Base-by-base conservation (phyloP, 2,797 vertebrate species). In the Enteromius afrohamiltoni region DNA sequence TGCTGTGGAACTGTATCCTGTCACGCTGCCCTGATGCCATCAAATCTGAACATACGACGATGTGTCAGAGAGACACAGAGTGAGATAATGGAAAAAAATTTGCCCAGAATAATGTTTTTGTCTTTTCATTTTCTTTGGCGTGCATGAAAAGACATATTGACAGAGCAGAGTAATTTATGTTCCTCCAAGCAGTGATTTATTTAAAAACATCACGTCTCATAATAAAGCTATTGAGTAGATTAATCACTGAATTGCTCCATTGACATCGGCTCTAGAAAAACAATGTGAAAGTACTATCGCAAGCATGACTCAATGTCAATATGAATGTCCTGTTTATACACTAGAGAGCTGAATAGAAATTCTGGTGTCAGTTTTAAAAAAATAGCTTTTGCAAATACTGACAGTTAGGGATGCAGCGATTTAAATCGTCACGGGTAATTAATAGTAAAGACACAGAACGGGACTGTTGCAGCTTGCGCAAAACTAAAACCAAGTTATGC, bases 1-100 rank as follows among this genome's bases (percentile, higher is more conserved):
- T 73, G 60, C 11, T 58, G 53, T 49, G 75, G 26, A 84, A 70
- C 76, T 64, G 64, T 58, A 58, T 78, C 62, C 71, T 83, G 80
- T 80, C 34, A 77, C 10, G 26, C 58, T 45, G 53, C 42, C 77
- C 55, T 47, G 17, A 58, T 78, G 82, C 42, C 42, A 31, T 62
- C 51, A 77, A 83, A 60, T 47, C 47, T 67, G 45, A 76, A 77
- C 74, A 60, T 29, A 37, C 62, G 23, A 77, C 6, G 7, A 21
- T 11, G 40, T 83, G 67, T 83, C 40, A 26, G 34, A 26, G 17
- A 82, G 49, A 31, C 49, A 31, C 23, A 31, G n/a, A 69, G n/a
- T 31, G 23, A 78, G 34, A 58, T 45, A 55, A 53, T 53, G 64
- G 17, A 65, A 55, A 51, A 77, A 31, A 58, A 23, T 51, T 67